Conservation (phyloP, 2,797 vertebrate species). For the Tamandua tetradactyla region DNA sequence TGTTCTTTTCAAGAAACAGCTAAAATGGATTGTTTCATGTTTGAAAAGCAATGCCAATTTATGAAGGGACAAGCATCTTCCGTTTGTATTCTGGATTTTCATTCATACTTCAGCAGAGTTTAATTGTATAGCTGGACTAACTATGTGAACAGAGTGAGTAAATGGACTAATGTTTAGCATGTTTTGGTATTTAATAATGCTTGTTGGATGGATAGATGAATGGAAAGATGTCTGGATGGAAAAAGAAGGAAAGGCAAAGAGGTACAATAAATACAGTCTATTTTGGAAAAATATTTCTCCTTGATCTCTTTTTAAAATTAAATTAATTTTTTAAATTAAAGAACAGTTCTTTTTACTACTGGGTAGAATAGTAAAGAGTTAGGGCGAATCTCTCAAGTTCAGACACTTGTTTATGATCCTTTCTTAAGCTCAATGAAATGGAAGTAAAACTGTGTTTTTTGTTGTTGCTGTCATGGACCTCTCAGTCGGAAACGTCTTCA, state of each 20-base stretch:
- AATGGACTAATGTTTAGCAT: not conserved
- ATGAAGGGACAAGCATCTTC: not conserved
- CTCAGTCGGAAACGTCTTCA: not conserved
- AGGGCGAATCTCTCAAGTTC: not conserved
- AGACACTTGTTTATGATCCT: not conserved
- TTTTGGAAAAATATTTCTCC: not conserved
- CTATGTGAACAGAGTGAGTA: not conserved
- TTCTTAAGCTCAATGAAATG: not conserved
- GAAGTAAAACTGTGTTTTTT: not conserved
- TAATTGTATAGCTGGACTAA: not conserved
- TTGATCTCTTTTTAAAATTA: not conserved
- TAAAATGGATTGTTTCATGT: not conserved
- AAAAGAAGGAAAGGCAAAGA: not conserved
- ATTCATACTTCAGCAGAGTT: not conserved
- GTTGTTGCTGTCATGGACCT: not conserved
- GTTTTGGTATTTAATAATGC: not conserved
- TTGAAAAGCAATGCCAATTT: not conserved
- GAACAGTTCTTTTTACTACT: not conserved
- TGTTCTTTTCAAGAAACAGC: not conserved
- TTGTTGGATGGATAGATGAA: not conserved
- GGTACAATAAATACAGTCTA: not conserved
- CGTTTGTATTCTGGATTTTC: constrained; percentile 30
- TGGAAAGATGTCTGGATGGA: not conserved
- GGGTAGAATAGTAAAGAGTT: not conserved
- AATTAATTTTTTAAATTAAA: not conserved